Evolutionary conservation across 2,797 vertebrate species (phyloP).

Genomic region (Bovichtus variegatus): DNA sequence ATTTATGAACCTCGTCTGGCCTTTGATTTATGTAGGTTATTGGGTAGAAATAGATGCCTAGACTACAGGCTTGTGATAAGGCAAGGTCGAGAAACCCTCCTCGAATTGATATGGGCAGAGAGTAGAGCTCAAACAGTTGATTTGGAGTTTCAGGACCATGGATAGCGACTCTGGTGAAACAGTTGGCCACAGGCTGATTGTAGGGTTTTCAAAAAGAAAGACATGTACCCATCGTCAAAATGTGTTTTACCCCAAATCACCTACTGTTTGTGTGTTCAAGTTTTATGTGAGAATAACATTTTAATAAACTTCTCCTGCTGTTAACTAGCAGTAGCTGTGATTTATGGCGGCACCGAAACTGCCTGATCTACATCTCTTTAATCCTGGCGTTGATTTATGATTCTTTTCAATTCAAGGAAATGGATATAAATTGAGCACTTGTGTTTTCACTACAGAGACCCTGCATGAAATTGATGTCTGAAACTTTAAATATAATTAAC

Average conservation of each 20-base stretch:
- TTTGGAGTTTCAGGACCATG: background rate
- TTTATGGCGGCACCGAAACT: constrained; percentile 36
- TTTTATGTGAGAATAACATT: constrained; percentile 1
- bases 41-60: constrained; percentile 5
- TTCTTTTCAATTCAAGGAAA: constrained; percentile 19
- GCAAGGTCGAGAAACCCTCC: background rate
- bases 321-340: constrained; percentile 22
- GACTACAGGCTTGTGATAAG: background rate
- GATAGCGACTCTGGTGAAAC: background rate
- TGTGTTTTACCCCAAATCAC: background rate
- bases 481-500: constrained; percentile 36
- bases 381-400: constrained; percentile 45
- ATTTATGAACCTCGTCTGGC: background rate
- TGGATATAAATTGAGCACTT: constrained; percentile 24
- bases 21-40: constrained; percentile 36
- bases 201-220: background rate
- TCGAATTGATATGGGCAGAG: background rate
- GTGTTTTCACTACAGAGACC: background rate
- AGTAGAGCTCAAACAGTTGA: background rate
- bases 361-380: constrained; percentile 27
- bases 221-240: background rate
- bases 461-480: constrained; percentile 12
- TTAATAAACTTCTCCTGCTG: constrained; percentile 3
- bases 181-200: background rate
- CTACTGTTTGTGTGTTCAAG: background rate